phyloP scores from a whole-genome alignment of 2,888 invertebrate genomes.

The Resseliella maxima region DNA sequence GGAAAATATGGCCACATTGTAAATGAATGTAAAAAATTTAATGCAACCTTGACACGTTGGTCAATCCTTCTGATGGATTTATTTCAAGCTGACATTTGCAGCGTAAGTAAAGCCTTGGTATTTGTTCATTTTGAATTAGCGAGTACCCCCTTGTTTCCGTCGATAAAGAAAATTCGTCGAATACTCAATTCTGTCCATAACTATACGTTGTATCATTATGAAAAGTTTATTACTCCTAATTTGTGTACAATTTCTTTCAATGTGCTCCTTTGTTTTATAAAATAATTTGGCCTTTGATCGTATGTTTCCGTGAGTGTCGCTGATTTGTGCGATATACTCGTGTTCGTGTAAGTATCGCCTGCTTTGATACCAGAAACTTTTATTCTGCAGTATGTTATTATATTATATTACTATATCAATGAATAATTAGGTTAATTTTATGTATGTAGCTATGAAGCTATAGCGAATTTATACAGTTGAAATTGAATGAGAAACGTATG shows the following conservation, averaged over 20 bases:
- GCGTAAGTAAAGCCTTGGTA: no score
- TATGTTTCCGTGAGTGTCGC: neutral
- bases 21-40: no score
- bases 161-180: no score
- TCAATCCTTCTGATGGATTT: no score
- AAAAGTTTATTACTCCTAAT: slow-evolving; percentile 10
- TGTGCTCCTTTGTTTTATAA: slow-evolving; percentile 3
- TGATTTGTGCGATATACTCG: neutral
- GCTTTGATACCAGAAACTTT: neutral
- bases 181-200: neutral
- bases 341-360: neutral
- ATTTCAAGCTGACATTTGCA: no score
- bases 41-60: no score
- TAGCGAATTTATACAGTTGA: neutral
- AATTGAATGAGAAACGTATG: slow-evolving; percentile 35
- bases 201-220: neutral
- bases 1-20: no score
- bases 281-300: neutral
- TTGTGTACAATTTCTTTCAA: slow-evolving; percentile 37
- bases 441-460: slow-evolving; percentile 33
- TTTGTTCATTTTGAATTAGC: no score
- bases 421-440: slow-evolving; percentile 48
- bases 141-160: no score
- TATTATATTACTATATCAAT: slow-evolving; percentile 48
- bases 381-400: slow-evolving; percentile 48